Evolutionary conservation across 35 echinoderm and acorn worm species (phyloP).

Genomic region (Diadema setosum): DNA sequence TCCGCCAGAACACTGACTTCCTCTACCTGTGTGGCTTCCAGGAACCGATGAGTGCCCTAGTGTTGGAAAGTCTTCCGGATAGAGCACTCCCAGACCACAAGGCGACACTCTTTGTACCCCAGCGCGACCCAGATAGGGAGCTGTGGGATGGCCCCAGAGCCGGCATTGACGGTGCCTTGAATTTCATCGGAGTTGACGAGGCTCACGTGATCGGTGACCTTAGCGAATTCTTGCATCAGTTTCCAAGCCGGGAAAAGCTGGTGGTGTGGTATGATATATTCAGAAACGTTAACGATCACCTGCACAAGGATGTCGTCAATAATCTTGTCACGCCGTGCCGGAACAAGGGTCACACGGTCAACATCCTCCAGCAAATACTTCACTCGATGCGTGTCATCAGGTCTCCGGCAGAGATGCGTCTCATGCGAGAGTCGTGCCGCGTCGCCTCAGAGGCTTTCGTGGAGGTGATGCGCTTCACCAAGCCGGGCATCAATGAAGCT

Average conservation of each 20-base stretch:
- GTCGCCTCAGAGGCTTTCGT: conserved; percentile 81
- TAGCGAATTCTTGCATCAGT: conserved; percentile 51
- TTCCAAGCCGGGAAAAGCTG: conserved; percentile 34
- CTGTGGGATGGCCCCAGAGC: conserved; percentile 93
- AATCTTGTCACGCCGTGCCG: conserved; percentile 64
- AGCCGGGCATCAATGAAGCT: conserved; percentile 79
- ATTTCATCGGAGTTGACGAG: conserved; percentile 87
- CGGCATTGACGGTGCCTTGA: conserved; percentile 76
- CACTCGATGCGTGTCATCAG: conserved; percentile 83
- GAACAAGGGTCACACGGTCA: conserved; percentile 71
- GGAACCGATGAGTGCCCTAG: conserved; percentile 83
- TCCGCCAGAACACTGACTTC: conserved; percentile 90
- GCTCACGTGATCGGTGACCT: conserved; percentile 57
- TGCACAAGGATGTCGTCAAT: conserved; percentile 69
- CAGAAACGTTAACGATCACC: conserved; percentile 25
- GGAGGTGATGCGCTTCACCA: conserved; percentile 81
- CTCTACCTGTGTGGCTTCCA: conserved; percentile 95
- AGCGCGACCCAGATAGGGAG: conserved; percentile 86
- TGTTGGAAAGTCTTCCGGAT: conserved; percentile 74
- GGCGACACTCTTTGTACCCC: conserved; percentile 71
- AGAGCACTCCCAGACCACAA: conserved; percentile 73
- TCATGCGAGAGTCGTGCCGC: conserved; percentile 69
- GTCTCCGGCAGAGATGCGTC: conserved; percentile 55
- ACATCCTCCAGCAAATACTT: conserved; percentile 76
- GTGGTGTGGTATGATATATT: conserved; percentile 95